Base-by-base conservation (phyloP, 37 sponge, comb jelly and placozoan genomes). In the Petrosia ficiformis region DNA sequence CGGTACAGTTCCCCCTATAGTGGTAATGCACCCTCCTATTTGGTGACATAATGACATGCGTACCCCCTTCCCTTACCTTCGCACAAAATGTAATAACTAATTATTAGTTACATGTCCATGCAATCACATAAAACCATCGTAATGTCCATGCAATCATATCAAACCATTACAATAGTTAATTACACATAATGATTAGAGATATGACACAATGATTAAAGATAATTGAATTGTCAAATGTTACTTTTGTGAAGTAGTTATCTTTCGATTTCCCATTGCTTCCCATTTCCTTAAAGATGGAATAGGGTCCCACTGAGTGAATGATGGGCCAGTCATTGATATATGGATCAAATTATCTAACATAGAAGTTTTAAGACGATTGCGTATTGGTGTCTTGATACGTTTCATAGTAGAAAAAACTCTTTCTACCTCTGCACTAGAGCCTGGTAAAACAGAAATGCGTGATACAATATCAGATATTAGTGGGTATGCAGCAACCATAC, bases 391-490 rank as follows among this genome's bases (percentile, higher is more conserved):
- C 63, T 61, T 61, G 26, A 22, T 61, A n/a, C 63, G 26, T 6
- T 61, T 61, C 63, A 8, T 61, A 6, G 63, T 61, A 37, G 82
- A 81, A 39, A 81, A 74, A 4, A 59, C 34, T 59, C 82, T 59
- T 60, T 81, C 74, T 16, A 32, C 66, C 67, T 81, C 54, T 34
- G 82, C 82, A 59, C 68, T 81, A 26, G 63, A 61, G 11, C 63
- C 63, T n/a, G 63, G 63, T 61, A 61, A n/a, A n/a, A 61, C 26
- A 22, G 26, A n/a, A n/a, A n/a, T n/a, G 28, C 63, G 14, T 26
- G 63, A 11, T 26, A 8, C 28, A n/a, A 61, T 8, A n/a, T 61
- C 26, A 26, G 63, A 61, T 61, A 61, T 61, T 61, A 61, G 26
- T 26, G 63, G 63, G n/a, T 61, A 61, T 61, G 63, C 63, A 61